A percentile compares a stretch with the other conserved stretches of the same genome.
These are phyloP conservation scores for Pachycephus smyrnensis DNA, from an alignment of 2,888 invertebrate genomes.

Conservation along the genomic window DNA sequence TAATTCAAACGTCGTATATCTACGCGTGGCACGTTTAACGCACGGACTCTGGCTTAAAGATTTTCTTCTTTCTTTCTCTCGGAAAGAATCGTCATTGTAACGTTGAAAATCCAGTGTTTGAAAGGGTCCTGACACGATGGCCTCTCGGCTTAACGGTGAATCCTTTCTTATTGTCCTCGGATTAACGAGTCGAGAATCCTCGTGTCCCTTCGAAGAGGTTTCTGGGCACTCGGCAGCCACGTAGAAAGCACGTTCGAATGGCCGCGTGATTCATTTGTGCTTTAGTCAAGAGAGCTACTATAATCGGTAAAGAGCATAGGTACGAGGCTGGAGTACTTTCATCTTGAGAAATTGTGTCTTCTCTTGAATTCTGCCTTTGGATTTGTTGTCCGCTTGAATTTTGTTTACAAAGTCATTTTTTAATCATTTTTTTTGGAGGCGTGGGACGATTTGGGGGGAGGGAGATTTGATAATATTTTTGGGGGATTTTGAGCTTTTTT, in stretches of 20 bases:
- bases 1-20: not conserved
- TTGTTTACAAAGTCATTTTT: not conserved
- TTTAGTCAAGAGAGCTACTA: not conserved
- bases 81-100: not conserved
- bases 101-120: constrained; percentile 14
- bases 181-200: constrained; percentile 49
- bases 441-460: no score
- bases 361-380: not conserved
- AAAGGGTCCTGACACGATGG: constrained; percentile 33
- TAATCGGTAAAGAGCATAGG: not conserved
- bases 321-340: not conserved
- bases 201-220: constrained; percentile 5
- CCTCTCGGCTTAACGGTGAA: constrained; percentile 23
- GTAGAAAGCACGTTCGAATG: constrained; percentile 7
- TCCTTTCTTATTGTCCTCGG: constrained; percentile 51
- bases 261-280: not conserved
- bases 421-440: no score
- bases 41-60: not conserved
- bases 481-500: no score
- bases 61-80: not conserved
- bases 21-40: not conserved
- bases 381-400: not conserved
- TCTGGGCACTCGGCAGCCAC: constrained; percentile 2
- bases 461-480: no score
- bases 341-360: not conserved